A percentile compares a stretch with the other conserved stretches of the same genome.
Evolutionary conservation across 2,113 vertebrate species (phyloP).

Genomic region (Chaetodon trifascialis): DNA sequence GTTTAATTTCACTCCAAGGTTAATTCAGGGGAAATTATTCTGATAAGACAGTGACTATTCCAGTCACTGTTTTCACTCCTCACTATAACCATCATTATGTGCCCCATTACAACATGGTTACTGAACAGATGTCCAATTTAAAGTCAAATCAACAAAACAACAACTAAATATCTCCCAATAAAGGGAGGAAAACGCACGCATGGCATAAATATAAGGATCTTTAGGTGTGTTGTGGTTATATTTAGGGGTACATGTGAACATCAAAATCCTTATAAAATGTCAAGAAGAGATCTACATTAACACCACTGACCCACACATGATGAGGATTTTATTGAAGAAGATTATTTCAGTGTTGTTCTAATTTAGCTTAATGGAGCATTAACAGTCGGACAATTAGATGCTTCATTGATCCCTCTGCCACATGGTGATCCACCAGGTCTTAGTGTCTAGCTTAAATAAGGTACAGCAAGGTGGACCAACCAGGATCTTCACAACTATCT

Average conservation of each 20-base stretch:
- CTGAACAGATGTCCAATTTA: slow-evolving; percentile 16
- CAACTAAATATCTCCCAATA: not conserved
- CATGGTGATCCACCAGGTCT: slow-evolving; percentile 12
- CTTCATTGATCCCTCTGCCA: slow-evolving; percentile 37
- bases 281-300: slow-evolving; percentile 15
- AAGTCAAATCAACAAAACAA: slow-evolving; percentile 4
- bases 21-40: slow-evolving; percentile 6
- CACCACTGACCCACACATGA: not conserved
- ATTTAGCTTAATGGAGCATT: slow-evolving; percentile 54
- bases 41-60: not conserved
- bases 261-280: slow-evolving; percentile 23
- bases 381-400: slow-evolving; percentile 57
- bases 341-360: slow-evolving; percentile 40
- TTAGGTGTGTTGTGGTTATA: not conserved
- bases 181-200: too few species aligned
- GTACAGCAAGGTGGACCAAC: slow-evolving; percentile 10
- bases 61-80: not conserved
- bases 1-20: slow-evolving; percentile 4
- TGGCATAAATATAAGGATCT: too few species aligned
- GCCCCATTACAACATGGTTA: not conserved
- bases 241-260: not conserved
- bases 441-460: slow-evolving; percentile 1
- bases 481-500: not conserved
- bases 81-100: not conserved
- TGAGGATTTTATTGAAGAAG: slow-evolving; percentile 8